Conservation (phyloP, 2,888 invertebrate species). For the Polyommatus icarus region DNA sequence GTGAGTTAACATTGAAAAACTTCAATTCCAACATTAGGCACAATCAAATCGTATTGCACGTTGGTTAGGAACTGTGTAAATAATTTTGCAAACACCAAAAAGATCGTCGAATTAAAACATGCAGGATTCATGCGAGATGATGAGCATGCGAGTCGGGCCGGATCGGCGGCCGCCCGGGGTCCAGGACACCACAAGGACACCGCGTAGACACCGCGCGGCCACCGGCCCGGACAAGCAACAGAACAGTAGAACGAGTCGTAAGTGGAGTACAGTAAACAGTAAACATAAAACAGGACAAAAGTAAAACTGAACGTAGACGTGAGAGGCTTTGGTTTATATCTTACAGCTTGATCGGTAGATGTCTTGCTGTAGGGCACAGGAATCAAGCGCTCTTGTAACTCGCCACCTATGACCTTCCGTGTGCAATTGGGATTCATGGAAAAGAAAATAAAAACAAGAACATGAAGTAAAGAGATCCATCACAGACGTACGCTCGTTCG, state of each 20-base stretch:
- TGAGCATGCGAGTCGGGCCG: conserved; percentile 52
- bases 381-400: conserved; percentile 99
- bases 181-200: too few relatives aligned
- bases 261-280: conserved; percentile 74
- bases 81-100: conserved; percentile 32
- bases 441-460: conserved; percentile 82
- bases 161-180: conserved; percentile 36
- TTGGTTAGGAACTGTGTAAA: conserved; percentile 33
- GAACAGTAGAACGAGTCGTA: conserved; percentile 48
- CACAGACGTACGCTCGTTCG: conserved; percentile 51
- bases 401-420: conserved; percentile 99
- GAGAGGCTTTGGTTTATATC: conserved; percentile 77
- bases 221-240: conserved; percentile 60
- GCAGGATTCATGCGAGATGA: conserved; percentile 60
- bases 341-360: conserved; percentile 99
- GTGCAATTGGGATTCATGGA: conserved; percentile 92
- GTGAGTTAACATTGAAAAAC: not conserved
- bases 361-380: conserved; percentile 99
- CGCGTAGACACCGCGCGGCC: conserved; percentile 37
- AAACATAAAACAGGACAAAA: conserved; percentile 64
- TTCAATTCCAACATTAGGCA: conserved; percentile 24
- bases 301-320: conserved; percentile 62
- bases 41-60: conserved; percentile 37
- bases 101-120: conserved; percentile 48
- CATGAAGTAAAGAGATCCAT: conserved; percentile 72